These are phyloP conservation scores for Brachyhypopomus gauderio DNA, from an alignment of 2,113 vertebrate genomes.

Conservation along the genomic window DNA sequence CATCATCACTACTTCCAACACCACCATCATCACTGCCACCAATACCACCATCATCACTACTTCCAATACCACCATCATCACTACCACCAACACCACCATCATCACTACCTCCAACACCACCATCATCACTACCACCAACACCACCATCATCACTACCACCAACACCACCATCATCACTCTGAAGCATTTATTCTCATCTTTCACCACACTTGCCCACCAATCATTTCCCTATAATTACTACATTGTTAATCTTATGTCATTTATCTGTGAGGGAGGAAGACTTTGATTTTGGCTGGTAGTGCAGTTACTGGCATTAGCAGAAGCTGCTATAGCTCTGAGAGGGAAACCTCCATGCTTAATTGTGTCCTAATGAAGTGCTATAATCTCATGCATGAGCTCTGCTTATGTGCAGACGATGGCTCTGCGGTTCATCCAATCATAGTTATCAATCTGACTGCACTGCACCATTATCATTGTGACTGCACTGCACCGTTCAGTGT, in stretches of 20 bases:
- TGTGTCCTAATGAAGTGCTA: slow-evolving; percentile 65
- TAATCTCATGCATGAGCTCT: too few relatives aligned
- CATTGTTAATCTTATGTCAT: slow-evolving; percentile 73
- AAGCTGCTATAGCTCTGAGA: slow-evolving; percentile 64
- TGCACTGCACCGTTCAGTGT: not conserved
- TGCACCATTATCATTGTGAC: not conserved
- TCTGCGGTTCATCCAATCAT: not conserved
- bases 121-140: not conserved
- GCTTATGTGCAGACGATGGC: slow-evolving; percentile 49
- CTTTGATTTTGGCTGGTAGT: slow-evolving; percentile 59
- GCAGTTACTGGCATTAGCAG: slow-evolving; percentile 71
- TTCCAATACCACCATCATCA: not conserved
- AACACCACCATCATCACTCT: slow-evolving; percentile 48
- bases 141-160: slow-evolving; percentile 6
- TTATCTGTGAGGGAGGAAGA: slow-evolving; percentile 59
- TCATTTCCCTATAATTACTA: slow-evolving; percentile 70
- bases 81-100: slow-evolving; percentile 42
- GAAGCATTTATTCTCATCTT: slow-evolving; percentile 71
- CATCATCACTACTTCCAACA: not conserved
- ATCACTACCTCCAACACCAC: slow-evolving; percentile 16
- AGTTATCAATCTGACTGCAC: not conserved
- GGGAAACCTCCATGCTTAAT: slow-evolving; percentile 65
- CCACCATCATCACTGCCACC: too few relatives aligned
- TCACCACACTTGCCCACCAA: slow-evolving; percentile 68
- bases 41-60: not conserved